A percentile compares a stretch with the other conserved stretches of the same genome.
Evolutionary conservation across 2,113 vertebrate species (phyloP).

Genomic region (Phalacrocorax carbo): DNA sequence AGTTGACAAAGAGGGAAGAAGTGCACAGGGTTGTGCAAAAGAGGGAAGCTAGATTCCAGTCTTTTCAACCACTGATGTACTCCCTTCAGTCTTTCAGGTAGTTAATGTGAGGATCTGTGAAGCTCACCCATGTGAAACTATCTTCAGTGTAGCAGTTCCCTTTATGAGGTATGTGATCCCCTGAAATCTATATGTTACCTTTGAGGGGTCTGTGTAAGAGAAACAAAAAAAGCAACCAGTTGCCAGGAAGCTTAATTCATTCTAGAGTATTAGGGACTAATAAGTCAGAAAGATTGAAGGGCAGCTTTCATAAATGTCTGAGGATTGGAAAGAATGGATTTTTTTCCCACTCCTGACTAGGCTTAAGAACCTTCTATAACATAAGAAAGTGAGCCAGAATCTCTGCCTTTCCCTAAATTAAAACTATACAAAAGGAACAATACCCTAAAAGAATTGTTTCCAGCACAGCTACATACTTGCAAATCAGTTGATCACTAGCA

Average conservation of each 20-base stretch:
- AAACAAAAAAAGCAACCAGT: not conserved
- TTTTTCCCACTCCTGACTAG: not conserved
- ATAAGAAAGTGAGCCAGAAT: not conserved
- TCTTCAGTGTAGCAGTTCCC: accelerated
- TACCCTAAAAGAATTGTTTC: not conserved
- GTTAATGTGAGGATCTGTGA: not conserved
- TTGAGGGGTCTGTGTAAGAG: not conserved
- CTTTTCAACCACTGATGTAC: not conserved
- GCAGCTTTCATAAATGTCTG: not conserved
- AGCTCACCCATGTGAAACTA: not conserved
- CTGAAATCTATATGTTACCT: not conserved
- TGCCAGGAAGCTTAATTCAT: not conserved
- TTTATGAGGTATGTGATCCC: not conserved
- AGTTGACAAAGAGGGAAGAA: not conserved
- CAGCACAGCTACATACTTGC: not conserved
- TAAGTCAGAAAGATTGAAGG: not conserved
- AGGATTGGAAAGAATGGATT: not conserved
- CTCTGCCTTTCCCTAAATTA: not conserved
- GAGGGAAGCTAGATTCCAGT: not conserved
- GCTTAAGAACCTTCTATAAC: not conserved
- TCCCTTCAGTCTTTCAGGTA: not conserved
- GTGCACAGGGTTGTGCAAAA: not conserved
- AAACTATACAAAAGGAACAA: not conserved
- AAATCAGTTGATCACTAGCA: not conserved
- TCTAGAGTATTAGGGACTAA: not conserved